Evolutionary conservation across 2,797 vertebrate species (phyloP), one percentile per base, ranked within the genome.

Genomic region (Poeciliopsis presidionis): DNA sequence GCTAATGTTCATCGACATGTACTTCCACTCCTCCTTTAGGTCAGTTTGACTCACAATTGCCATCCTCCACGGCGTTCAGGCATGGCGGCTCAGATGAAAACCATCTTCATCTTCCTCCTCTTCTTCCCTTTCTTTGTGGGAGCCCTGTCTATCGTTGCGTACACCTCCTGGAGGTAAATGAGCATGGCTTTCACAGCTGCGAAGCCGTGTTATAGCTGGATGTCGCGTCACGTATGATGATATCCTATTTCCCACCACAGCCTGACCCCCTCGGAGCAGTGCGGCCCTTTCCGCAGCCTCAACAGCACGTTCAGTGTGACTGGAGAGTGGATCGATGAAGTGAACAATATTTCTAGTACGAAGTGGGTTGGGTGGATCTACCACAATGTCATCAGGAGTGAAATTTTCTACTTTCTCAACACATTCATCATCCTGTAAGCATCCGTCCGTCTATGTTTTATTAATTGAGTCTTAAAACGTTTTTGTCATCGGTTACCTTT

Each of bases 11-110:
- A 25, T 67, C 4, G 12, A 39, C 39, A 65, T 65, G 63, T 12
- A 5, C 8, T 5, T 74, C 25, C 7, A 0, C 53, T 33, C 63
- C 13, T 18, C 45, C 79, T 73, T 39, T 86, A 99, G 98, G 87
- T 97, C 89, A 99, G 98, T 77, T 91, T 99, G 80, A 96, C 89
- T 80, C 96, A 93, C 94, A 99, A 99, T 88, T 99, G 97, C 87
- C 97, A 97, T 81, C 98, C 98, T 18, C 97, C 98, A 0, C 90
- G 92, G 83, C 95, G 95, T 71, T 95, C 94, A 22, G 97, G 97
- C 94, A 94, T 96, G n/a, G 98, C 97, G 2, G 96, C 97, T 25
- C 97, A 99, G 78, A 99, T 99, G 97, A 96, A 95, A 85, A 99
- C 98, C 0, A 90, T 96, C 85, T 98, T 98, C 90, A 95, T 97